These are phyloP conservation scores for Gymnoscopelus microlampas DNA, from an alignment of 2,797 vertebrate genomes.

Conservation along the genomic window DNA sequence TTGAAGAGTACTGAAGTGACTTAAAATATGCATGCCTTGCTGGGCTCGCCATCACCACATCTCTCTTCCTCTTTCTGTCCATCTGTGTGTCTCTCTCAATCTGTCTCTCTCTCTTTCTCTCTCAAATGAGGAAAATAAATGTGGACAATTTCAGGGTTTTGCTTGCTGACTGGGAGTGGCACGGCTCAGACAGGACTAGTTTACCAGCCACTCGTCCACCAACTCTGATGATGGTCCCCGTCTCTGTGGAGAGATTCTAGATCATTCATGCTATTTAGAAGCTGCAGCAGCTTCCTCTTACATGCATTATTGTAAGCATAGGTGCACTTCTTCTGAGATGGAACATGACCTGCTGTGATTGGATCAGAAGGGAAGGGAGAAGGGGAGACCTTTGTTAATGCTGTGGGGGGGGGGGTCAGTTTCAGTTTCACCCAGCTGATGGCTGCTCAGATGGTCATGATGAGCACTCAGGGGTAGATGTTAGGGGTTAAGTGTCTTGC, in stretches of 20 bases:
- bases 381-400: too few species aligned
- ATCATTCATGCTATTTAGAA: conserved; percentile 10
- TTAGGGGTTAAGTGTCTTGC: too few species aligned
- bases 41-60: conserved; percentile 41
- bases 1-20: conserved; percentile 78
- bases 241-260: background rate
- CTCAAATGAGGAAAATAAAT: conserved; percentile 55
- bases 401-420: too few species aligned
- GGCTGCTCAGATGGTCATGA: too few species aligned
- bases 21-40: conserved; percentile 76
- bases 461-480: too few species aligned
- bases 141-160: conserved; percentile 58
- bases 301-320: background rate
- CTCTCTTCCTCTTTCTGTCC: conserved; percentile 16
- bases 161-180: conserved; percentile 49
- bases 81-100: conserved; percentile 3
- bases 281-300: background rate
- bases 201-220: conserved; percentile 6
- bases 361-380: background rate
- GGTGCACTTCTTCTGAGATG: background rate
- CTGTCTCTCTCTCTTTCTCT: background rate
- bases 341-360: background rate
- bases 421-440: too few species aligned
- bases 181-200: conserved; percentile 31
- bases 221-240: conserved; percentile 12